phyloP scores from a whole-genome alignment of 2,113 vertebrate genomes.

The Seriola dumerili region DNA sequence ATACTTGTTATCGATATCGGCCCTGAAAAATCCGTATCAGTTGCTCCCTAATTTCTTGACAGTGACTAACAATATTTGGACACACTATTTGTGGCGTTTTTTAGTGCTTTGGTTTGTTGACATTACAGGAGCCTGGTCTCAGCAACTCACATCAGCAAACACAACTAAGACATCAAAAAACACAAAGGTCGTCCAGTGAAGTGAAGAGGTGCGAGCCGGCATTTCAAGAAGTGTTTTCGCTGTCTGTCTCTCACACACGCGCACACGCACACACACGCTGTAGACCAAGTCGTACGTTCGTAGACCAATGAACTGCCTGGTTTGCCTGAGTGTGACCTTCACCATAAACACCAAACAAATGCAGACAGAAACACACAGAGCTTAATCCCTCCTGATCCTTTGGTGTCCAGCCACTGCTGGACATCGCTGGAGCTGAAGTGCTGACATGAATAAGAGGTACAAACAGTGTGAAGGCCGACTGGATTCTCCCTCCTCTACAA shows the following conservation, averaged over 20 bases:
- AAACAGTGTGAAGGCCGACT: not conserved
- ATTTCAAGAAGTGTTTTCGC: not conserved
- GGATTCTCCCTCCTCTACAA: not conserved
- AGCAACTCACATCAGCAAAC: not conserved
- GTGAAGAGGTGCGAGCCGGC: not conserved
- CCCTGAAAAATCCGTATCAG: no score
- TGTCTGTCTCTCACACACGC: not conserved
- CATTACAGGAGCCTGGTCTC: not conserved
- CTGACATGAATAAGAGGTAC: constrained; percentile 11
- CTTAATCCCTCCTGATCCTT: constrained; percentile 62
- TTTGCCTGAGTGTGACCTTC: constrained; percentile 41
- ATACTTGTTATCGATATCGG: no score
- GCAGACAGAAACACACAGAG: constrained; percentile 36
- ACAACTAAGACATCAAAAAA: not conserved
- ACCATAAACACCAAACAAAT: constrained; percentile 42
- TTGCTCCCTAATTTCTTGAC: no score
- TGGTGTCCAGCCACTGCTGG: constrained; percentile 22
- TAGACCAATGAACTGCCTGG: not conserved
- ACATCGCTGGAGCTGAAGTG: constrained; percentile 34
- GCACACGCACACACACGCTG: not conserved
- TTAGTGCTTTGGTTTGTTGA: not conserved
- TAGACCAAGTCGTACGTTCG: no score
- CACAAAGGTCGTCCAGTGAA: not conserved
- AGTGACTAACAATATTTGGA: not conserved
- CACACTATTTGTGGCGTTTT: not conserved